phyloP scores from a whole-genome alignment of 2,888 invertebrate species.

The Ernsta delagoae region DNA sequence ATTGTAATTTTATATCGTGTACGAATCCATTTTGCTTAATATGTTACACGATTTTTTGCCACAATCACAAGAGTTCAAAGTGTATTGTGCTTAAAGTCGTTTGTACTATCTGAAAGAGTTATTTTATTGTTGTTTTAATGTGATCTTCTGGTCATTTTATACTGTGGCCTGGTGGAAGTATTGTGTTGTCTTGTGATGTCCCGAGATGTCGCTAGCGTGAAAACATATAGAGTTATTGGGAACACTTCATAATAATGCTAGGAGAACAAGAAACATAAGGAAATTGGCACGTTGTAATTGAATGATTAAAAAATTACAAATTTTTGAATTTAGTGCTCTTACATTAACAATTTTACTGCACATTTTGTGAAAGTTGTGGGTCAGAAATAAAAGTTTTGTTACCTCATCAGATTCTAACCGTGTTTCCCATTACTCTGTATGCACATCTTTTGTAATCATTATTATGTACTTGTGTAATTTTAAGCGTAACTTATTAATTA shows the following conservation, averaged over 20 bases:
- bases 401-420: neutral
- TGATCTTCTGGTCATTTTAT: slow-evolving; percentile 39
- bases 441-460: slow-evolving; percentile 43
- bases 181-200: slow-evolving; percentile 48
- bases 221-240: slow-evolving; percentile 43
- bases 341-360: neutral
- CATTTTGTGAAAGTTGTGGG: neutral
- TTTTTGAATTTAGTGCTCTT: too few species aligned
- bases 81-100: too few species aligned
- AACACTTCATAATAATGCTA: slow-evolving; percentile 22
- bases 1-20: neutral
- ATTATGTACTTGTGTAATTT: slow-evolving; percentile 51
- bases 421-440: neutral
- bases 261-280: too few species aligned
- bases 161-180: slow-evolving; percentile 45
- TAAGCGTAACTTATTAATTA: slow-evolving; percentile 57
- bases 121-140: neutral
- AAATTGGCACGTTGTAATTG: too few species aligned
- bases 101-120: too few species aligned
- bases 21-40: neutral
- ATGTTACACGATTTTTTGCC: neutral
- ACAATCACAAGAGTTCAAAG: neutral
- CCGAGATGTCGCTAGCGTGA: slow-evolving; percentile 38
- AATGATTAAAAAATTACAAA: too few species aligned
- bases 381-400: neutral